phyloP scores from a whole-genome alignment of 2,888 invertebrate genomes.

The Morinoia aosen region DNA sequence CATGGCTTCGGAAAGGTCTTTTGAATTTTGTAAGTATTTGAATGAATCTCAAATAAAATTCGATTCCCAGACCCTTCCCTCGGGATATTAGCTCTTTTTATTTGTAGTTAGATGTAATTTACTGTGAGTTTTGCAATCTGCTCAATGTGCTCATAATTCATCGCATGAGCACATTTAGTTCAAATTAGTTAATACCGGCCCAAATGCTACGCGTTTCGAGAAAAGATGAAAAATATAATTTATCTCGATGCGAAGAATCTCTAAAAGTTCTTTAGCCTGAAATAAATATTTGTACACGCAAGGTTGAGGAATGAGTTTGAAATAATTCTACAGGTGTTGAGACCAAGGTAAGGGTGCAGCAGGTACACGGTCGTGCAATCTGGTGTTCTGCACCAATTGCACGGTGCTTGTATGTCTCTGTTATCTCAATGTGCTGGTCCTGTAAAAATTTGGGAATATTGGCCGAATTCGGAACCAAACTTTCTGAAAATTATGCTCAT shows the following conservation, averaged over 20 bases:
- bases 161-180: background rate
- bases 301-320: too few relatives aligned
- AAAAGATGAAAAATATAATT: too few relatives aligned
- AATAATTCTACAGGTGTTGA: too few relatives aligned
- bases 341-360: too few relatives aligned
- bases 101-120: background rate
- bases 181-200: too few relatives aligned
- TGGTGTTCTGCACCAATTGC: background rate
- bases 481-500: too few relatives aligned
- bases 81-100: background rate
- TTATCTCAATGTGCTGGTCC: background rate
- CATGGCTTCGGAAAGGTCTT: background rate
- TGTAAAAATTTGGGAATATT: background rate
- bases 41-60: background rate
- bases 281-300: too few relatives aligned
- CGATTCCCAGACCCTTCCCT: background rate
- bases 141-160: background rate
- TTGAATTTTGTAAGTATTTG: background rate
- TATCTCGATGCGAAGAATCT: too few relatives aligned
- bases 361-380: background rate
- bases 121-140: background rate
- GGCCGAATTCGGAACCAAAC: background rate
- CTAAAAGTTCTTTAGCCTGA: too few relatives aligned
- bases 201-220: too few relatives aligned
- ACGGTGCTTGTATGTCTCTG: background rate